These are phyloP conservation scores for Phengaris arion DNA, from an alignment of 2,888 invertebrate species.

Conservation along the genomic window DNA sequence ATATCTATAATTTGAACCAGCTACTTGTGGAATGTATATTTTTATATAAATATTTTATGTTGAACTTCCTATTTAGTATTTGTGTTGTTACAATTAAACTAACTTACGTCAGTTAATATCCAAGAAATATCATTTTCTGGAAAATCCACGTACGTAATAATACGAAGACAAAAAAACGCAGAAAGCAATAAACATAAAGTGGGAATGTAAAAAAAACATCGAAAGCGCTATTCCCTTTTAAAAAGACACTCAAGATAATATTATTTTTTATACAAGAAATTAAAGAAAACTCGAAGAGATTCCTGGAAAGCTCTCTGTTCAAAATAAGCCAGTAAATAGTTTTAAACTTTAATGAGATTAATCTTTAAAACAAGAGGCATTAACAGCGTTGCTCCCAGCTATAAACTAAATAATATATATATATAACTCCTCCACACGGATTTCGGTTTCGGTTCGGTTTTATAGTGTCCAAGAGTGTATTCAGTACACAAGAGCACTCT, in stretches of 20 bases:
- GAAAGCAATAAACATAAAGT: background rate
- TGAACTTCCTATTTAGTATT: too few relatives aligned
- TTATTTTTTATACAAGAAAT: background rate
- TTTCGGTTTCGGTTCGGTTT: too few relatives aligned
- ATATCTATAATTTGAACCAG: too few relatives aligned
- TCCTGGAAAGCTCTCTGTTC: background rate
- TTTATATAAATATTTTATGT: too few relatives aligned
- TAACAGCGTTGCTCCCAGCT: background rate
- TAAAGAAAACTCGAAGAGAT: background rate
- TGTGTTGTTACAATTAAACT: too few relatives aligned
- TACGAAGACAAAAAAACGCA: background rate
- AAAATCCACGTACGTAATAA: too few relatives aligned
- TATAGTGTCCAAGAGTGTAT: too few relatives aligned
- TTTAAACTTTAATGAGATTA: conserved; percentile 29
- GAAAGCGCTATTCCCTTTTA: background rate
- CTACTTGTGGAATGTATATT: too few relatives aligned
- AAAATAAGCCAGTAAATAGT: conserved; percentile 25
- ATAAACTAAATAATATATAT: background rate
- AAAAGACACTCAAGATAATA: background rate
- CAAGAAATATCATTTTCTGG: too few relatives aligned
- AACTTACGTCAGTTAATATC: too few relatives aligned
- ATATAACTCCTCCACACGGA: too few relatives aligned
- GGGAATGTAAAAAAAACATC: background rate
- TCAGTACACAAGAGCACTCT: too few relatives aligned
- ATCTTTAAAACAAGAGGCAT: conserved; percentile 27